Evolutionary conservation across 1,140 invertebrate species (phyloP), one percentile per base, ranked within the genome.

Genomic region (Papilio machaon): DNA sequence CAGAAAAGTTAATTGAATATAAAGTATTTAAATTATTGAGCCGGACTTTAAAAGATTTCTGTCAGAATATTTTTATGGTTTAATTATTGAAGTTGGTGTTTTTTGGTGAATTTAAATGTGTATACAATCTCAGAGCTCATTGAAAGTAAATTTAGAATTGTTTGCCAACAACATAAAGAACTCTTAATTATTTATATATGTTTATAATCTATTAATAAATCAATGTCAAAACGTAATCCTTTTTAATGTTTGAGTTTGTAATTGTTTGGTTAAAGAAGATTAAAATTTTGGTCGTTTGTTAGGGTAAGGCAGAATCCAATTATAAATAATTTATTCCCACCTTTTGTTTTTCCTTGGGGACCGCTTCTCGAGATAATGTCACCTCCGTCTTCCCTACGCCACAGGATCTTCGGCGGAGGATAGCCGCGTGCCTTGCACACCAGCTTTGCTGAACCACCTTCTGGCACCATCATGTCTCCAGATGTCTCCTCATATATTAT

Each of bases 401-500:
- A 99, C 7, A 96, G 95, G 80, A 99, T 97, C 82, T 97, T 97
- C 0, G 98, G 98, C 80, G 97, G 96, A 5, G 97, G 97, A 91
- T 97, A 97, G 0, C 98, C 98, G 54, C 97, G 95, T 0, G 98
- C 98, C 86, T 97, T 97, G 91, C 98, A 99, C 23, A 97, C 96
- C 76, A 99, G 95, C 87, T 98, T 98, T 5, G 98, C 97, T 6
- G 97, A 97, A 2, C 98, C 97, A 49, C 98, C 98, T 95, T 99
- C 98, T 2, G 97, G 97, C 17, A 98, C 97, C 97, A 98, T 98
- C 94, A 98, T 96, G 89, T 99, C 98, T 30, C 98, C 97, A 70
- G 98, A 97, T 5, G 97, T 98, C 87, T 98, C 97, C 87, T 98
- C 97, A 86, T 97, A 97, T 79, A 98, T 96, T 84, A 99, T 98